Conservation (phyloP, 2,888 invertebrate species). For the Branchipolynoe longqiensis region DNA sequence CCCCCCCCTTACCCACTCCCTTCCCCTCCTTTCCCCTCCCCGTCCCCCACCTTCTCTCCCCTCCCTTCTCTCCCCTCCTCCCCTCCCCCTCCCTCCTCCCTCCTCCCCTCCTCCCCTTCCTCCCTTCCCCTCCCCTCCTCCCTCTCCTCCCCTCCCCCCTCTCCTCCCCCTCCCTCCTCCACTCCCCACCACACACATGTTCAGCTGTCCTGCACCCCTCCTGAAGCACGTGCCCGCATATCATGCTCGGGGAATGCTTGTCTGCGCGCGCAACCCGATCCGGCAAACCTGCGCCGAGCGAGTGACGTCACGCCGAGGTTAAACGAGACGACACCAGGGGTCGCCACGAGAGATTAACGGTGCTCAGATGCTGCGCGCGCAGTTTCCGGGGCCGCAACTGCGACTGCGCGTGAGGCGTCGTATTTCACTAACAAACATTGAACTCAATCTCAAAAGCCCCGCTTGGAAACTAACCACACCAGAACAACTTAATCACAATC, state of each 20-base stretch:
- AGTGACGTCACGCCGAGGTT: slow-evolving; percentile 44
- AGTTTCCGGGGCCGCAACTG: background rate
- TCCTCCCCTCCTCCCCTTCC: background rate
- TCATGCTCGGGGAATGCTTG: slow-evolving; percentile 20
- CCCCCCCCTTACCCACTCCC: too few relatives aligned
- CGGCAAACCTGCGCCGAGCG: slow-evolving; percentile 14
- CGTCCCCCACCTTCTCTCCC: too few relatives aligned
- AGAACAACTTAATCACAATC: too few relatives aligned
- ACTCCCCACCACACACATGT: background rate
- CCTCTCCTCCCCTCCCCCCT: background rate
- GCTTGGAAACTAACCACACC: too few relatives aligned
- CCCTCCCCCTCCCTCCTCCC: background rate
- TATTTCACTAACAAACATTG: too few relatives aligned
- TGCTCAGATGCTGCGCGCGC: slow-evolving; percentile 39
- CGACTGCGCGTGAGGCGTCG: too few relatives aligned
- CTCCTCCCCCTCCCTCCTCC: background rate
- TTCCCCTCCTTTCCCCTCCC: too few relatives aligned
- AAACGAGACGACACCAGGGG: slow-evolving; percentile 36
- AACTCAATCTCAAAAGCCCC: too few relatives aligned
- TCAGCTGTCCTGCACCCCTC: too few relatives aligned
- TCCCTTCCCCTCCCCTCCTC: background rate
- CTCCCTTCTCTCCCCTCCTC: too few relatives aligned
- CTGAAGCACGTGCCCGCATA: background rate
- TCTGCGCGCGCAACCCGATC: slow-evolving; percentile 12
- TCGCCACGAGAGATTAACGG: slow-evolving; percentile 29